Evolutionary conservation across 2,888 invertebrate species (phyloP), one percentile per base, ranked within the genome.

Genomic region (Drosophila cognata): DNA sequence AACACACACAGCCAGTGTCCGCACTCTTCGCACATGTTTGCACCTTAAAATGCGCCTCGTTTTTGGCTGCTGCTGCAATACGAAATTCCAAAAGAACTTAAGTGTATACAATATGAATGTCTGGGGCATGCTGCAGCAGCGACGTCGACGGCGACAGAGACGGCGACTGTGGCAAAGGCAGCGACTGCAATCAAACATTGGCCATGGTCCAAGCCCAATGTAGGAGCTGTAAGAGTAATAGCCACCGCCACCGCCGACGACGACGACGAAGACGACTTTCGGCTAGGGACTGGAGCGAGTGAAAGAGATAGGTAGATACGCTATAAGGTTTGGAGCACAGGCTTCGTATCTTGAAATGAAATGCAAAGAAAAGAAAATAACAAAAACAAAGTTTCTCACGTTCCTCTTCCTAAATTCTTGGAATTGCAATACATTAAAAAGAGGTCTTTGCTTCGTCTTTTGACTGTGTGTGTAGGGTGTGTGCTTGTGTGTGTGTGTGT

Each of bases 341-440:
- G 84, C 82, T 82, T 86, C 82, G 90, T 88, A 87, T 87, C 86
- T 87, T 77, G 81, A 84, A 91, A 90, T 87, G 85, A 92, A 91
- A 90, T 87, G 82, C 91, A 92, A 92, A 90, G 88, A 90, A 91
- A 90, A 88, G 82, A 90, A 90, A 88, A 91, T 87, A 92, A 92
- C 88, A 91, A 91, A 91, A 92, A 92, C 92, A 91, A 92, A 92
- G 91, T 92, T 92, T 92, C 92, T 92, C 92, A 92, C 92, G 92
- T 92, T 92, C 92, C 90, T 92, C 88, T 92, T 92, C 91, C 92
- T 88, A 92, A 92, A 92, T 92, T 92, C 92, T 91, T 92, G 92
- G 92, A 92, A 92, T 92, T 91, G 92, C 92, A 92, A 91, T 92
- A 92, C 92, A 92, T 92, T 92, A 92, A 92, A 92, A 92, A 92